Evolutionary conservation across 2,113 vertebrate genomes (phyloP), one percentile per base, ranked within the genome.

Genomic region (Delphinus delphis): DNA sequence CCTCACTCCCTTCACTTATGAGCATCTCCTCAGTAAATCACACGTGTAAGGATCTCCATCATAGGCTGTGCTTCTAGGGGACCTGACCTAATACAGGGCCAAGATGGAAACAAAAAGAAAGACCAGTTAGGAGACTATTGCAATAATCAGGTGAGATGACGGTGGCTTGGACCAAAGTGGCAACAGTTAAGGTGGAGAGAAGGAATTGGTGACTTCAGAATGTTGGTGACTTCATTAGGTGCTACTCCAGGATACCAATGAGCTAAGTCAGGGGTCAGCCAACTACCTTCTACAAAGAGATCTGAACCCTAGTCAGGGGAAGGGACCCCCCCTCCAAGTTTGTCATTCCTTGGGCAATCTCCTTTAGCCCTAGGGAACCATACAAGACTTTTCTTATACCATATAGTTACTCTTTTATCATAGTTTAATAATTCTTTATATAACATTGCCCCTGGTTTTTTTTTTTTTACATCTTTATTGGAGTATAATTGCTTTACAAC

Each of bases 31-130:
- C 58, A 12, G 17, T 11, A 58, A 21, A 33, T 60, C 31, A 2
- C 12, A 0, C 0, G 1, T 1, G 1, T 12, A 33, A n/a, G 44
- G 23, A 20, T 53, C n/a, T 80, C 71, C 11, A 14, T 33, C 31
- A 5, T 0, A 17, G 67, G 36, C 47, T 74, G 44, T 92, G 36
- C 77, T 67, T 74, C 83, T 14, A 10, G 50, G 38, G 25, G 18
- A 21, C 15, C 44, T 10, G 4, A 25, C 67, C 58, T 33, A 9
- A 31, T 8, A 31, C 2, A 18, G 68, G 20, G 60, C 82, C 60
- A 14, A 31, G 31, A 31, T 1, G 18, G 55, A 65, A 65, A 20
- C 77, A 60, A 47, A 82, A 60, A 60, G 50, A 26, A 60, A 60
- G 50, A 26, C 62, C 38, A 21, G 25, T 50, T 47, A 58, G 73